These are phyloP conservation scores for Diorhabda carinulata DNA, from an alignment of 1,140 invertebrate genomes.

Conservation along the genomic window DNA sequence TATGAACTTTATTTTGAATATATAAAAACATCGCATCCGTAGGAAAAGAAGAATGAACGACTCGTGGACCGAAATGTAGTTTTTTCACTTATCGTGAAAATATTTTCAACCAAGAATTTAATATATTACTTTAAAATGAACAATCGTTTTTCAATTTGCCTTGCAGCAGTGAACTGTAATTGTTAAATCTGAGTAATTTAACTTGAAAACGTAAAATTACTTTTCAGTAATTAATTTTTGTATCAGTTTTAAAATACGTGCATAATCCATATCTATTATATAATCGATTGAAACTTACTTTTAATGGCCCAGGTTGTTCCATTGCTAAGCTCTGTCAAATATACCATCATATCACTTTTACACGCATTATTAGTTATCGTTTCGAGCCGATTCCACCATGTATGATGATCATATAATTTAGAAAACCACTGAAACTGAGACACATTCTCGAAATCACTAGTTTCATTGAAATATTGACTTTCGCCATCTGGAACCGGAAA, in stretches of 20 bases:
- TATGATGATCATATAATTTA: constrained; percentile 60
- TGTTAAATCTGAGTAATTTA: neutral
- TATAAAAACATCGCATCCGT: no score
- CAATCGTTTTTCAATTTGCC: no score
- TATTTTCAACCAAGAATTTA: no score
- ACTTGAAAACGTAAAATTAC: neutral
- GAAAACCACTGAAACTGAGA: constrained; percentile 60
- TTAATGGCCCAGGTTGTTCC: constrained; percentile 66
- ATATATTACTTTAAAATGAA: no score
- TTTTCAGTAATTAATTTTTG: no score
- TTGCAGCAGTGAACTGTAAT: no score
- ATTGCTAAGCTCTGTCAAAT: constrained; percentile 54
- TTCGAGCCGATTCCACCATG: constrained; percentile 52
- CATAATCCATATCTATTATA: no score
- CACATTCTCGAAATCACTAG: constrained; percentile 14
- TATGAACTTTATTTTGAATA: no score
- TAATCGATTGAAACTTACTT: constrained; percentile 54
- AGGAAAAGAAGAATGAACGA: no score
- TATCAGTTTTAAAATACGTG: no score
- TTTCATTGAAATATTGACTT: constrained; percentile 20
- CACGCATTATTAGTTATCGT: constrained; percentile 53
- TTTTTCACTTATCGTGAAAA: no score
- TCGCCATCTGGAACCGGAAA: constrained; percentile 36
- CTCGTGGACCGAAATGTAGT: no score
- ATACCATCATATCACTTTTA: constrained; percentile 54